Evolutionary conservation across 2,888 invertebrate species (phyloP).

Genomic region (Antitype chi): DNA sequence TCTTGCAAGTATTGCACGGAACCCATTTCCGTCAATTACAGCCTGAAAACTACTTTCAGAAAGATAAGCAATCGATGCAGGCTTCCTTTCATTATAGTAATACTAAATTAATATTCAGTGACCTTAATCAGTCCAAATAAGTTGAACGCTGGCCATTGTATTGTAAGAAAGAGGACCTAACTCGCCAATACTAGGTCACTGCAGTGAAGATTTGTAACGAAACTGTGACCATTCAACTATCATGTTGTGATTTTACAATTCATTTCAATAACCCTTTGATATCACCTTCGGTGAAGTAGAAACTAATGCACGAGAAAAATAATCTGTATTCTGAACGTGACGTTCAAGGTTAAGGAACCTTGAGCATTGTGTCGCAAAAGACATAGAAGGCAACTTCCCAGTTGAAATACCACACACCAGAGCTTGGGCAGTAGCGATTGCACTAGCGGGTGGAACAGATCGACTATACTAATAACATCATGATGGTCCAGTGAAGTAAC

Average conservation of each 20-base stretch:
- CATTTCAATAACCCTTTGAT: not conserved
- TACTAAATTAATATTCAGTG: constrained; percentile 6
- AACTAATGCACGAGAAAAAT: not conserved
- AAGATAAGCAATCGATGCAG: constrained; percentile 26
- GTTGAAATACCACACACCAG: not conserved
- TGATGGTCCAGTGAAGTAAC: no score
- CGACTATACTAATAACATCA: not conserved
- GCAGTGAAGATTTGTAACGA: not conserved
- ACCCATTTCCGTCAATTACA: constrained; percentile 47
- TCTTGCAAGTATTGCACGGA: constrained; percentile 11
- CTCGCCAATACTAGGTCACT: constrained; percentile 8
- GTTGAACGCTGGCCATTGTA: constrained; percentile 7
- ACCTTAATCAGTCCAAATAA: constrained; percentile 16
- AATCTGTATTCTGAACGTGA: not conserved
- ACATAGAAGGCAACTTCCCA: no score
- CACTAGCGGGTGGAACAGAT: not conserved
- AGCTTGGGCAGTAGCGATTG: not conserved
- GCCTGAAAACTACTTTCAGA: constrained; percentile 30
- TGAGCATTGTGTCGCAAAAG: not conserved
- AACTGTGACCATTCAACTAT: not conserved
- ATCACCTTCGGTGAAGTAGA: not conserved
- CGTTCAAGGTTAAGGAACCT: not conserved
- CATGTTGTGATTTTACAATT: not conserved
- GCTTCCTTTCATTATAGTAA: constrained; percentile 33
- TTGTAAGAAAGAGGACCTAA: constrained; percentile 13